These are phyloP conservation scores for Seira sanloemensis DNA, from an alignment of 2,888 invertebrate species.

Conservation along the genomic window DNA sequence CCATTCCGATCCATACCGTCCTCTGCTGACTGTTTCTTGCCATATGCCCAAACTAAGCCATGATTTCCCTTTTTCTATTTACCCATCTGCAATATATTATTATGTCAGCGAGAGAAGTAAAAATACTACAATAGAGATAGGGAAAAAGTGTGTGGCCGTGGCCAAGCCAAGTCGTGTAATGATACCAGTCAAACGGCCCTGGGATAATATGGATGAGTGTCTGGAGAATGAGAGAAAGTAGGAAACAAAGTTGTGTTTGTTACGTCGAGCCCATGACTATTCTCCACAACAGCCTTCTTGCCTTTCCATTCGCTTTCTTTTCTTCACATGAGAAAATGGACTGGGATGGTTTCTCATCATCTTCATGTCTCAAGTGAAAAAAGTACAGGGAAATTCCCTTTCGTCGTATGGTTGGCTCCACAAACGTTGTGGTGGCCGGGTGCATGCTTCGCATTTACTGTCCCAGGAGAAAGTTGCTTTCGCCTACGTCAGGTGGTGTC, in stretches of 20 bases:
- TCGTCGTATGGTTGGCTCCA: background rate
- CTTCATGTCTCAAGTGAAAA: constrained; percentile 18
- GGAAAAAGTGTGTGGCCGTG: background rate
- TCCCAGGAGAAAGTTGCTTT: constrained; percentile 50
- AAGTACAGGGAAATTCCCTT: constrained; percentile 30
- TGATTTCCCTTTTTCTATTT: background rate
- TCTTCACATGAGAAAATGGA: background rate
- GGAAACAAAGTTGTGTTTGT: no score
- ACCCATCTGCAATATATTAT: background rate
- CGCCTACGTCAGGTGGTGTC: constrained; percentile 51
- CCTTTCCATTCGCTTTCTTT: background rate
- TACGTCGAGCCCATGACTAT: no score
- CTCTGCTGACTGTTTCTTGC: background rate
- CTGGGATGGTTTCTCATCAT: constrained; percentile 27
- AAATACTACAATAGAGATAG: background rate
- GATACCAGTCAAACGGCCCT: background rate
- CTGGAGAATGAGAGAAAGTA: background rate
- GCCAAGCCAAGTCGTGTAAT: background rate
- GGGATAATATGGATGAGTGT: background rate
- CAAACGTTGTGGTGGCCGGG: background rate
- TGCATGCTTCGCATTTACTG: constrained; percentile 19
- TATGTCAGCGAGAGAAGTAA: background rate
- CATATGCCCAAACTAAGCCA: background rate
- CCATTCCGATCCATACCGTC: background rate
- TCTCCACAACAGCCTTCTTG: background rate